Base-by-base conservation (phyloP, 92 coral and sea anemone genomes). In the Parazoanthus darwini region DNA sequence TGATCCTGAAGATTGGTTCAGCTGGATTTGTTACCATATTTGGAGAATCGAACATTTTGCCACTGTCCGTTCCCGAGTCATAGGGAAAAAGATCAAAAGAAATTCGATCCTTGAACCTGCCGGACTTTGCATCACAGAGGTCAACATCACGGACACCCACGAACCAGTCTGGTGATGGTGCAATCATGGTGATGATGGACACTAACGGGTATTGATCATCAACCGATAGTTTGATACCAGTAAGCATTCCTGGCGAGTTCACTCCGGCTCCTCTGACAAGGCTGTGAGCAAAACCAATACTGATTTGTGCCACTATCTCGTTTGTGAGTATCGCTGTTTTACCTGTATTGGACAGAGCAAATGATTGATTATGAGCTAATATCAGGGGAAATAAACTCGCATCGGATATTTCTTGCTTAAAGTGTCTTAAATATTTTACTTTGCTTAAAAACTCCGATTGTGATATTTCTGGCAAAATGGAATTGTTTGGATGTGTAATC, bases 111-210 rank as follows among this genome's bases (percentile, higher is more conserved):
- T 85, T 89, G 86, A 90, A 91, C 10, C 71, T 71, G 36, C 85
- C 87, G 48, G 86, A 50, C 22, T 2, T 44, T 39, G 76, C 51
- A 35, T 86, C 89, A 44, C 93, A 91, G 56, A 91, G 93, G 26
- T 89, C 80, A 3, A 80, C 76, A 65, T 26, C 37, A 66, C 44
- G 74, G 73, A 85, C 79, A 20, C 93, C 93, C 18, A 75, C 83
- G 86, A 91, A 89, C 93, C 93, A 91, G 73, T 91, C 93, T 6
- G 93, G 91, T 13, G 93, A 91, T 2, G 93, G 93, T 23, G 82
- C 85, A 20, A 91, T 86, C 93, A 88, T 91, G 16, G 86, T 67
- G 36, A 91, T 37, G 4, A 85, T 71, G 7, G 92, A 90, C 81
- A 86, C 92, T n/a, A 67, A 9, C 25, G 89, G 72, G 33, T 51